phyloP scores from a whole-genome alignment of 2,113 vertebrate genomes.

The Rhodinocichla rosea region DNA sequence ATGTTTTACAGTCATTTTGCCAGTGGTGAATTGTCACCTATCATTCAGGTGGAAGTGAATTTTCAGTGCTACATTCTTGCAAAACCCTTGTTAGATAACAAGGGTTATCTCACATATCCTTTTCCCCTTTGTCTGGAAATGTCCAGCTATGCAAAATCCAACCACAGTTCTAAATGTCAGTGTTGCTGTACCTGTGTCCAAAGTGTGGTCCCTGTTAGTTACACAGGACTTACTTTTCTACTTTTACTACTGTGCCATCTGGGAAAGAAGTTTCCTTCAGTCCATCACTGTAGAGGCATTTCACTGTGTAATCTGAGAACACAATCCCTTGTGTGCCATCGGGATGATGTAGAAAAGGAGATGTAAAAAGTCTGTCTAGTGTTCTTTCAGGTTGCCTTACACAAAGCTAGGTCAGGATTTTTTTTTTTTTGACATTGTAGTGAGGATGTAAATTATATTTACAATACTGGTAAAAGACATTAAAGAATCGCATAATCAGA shows the following conservation, averaged over 20 bases:
- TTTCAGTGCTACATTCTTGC: neutral
- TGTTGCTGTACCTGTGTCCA: neutral
- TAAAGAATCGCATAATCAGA: neutral
- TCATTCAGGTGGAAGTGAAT: neutral
- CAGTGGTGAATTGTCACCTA: neutral
- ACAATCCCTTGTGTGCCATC: conserved; percentile 73
- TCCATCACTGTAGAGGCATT: conserved; percentile 53
- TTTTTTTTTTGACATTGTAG: neutral
- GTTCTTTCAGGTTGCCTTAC: neutral
- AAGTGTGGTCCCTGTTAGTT: neutral
- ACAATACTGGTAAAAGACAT: neutral
- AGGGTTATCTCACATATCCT: neutral
- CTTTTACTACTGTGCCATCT: conserved; percentile 74
- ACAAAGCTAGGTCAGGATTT: neutral
- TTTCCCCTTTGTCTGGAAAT: neutral
- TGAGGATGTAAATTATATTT: neutral
- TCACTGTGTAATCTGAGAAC: conserved; percentile 77
- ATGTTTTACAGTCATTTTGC: neutral
- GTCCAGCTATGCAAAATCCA: neutral
- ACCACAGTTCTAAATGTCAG: neutral
- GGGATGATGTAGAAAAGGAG: conserved; percentile 47
- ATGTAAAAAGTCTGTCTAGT: neutral
- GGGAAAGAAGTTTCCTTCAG: conserved; percentile 74
- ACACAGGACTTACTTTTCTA: conserved; percentile 63
- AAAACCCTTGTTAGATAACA: neutral